Conservation (phyloP, 2,797 vertebrate genomes). For the Peromyscus nudipes region DNA sequence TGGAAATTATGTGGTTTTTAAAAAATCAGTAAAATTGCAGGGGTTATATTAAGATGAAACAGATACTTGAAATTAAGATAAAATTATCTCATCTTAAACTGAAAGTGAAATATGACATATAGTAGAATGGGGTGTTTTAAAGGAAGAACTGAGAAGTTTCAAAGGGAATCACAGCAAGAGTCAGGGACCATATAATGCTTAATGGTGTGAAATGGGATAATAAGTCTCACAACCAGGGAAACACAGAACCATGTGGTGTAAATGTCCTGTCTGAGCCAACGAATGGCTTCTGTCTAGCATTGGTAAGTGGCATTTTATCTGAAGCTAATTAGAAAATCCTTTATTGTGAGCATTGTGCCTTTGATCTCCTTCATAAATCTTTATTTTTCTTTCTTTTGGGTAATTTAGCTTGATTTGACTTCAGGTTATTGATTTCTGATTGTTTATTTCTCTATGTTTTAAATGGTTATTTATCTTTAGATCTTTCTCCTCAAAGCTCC, state of each 20-base stretch:
- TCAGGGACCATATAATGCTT: conserved; percentile 67
- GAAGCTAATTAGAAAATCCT: conserved; percentile 44
- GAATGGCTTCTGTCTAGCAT: conserved; percentile 57
- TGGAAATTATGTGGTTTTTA: conserved; percentile 61
- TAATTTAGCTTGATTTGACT: conserved; percentile 14
- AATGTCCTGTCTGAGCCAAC: conserved; percentile 27
- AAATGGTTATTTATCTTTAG: conserved; percentile 3
- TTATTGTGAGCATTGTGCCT: background rate
- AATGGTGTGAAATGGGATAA: conserved; percentile 67
- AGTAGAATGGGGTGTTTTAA: conserved; percentile 69
- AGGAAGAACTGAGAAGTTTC: conserved; percentile 1
- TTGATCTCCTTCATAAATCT: conserved; percentile 48
- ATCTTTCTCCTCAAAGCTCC: background rate
- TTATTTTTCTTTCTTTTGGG: conserved; percentile 4
- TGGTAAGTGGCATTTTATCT: conserved; percentile 40
- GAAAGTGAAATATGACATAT: conserved; percentile 54
- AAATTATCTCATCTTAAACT: conserved; percentile 50
- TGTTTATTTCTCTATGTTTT: conserved; percentile 51
- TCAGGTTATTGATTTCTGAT: conserved; percentile 34
- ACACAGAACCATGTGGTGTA: background rate
- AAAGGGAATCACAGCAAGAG: conserved; percentile 44
- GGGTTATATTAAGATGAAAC: conserved; percentile 66
- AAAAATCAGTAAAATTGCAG: conserved; percentile 72
- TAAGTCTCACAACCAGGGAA: conserved; percentile 31
- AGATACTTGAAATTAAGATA: conserved; percentile 76